These are phyloP conservation scores for Bicyclus anynana DNA, from an alignment of 1,140 invertebrate species.

Conservation along the genomic window DNA sequence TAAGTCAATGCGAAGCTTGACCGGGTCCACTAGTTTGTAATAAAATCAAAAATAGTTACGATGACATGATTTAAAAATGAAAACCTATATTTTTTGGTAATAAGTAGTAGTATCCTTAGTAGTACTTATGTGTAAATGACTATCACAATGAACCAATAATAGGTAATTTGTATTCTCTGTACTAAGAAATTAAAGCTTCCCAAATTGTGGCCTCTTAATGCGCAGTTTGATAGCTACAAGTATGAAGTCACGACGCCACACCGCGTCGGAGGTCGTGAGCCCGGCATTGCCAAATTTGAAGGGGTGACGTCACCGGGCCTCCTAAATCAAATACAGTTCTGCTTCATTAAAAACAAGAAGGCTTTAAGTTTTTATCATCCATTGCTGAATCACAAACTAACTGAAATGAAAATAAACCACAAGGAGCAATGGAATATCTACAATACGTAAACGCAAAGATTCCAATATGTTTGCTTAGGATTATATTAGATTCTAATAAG, in stretches of 20 bases:
- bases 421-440: neutral
- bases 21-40: too few species aligned
- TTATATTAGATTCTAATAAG: slow-evolving; percentile 33
- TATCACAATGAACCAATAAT: too few species aligned
- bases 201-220: slow-evolving; percentile 28
- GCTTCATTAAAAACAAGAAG: neutral
- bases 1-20: too few species aligned
- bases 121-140: too few species aligned
- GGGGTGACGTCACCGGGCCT: slow-evolving; percentile 46
- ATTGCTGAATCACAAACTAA: slow-evolving; percentile 12
- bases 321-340: slow-evolving; percentile 1
- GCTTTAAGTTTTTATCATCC: slow-evolving; percentile 5
- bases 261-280: slow-evolving; percentile 57
- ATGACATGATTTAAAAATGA: too few species aligned
- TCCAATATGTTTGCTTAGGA: neutral
- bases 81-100: too few species aligned
- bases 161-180: too few species aligned
- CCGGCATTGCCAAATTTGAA: slow-evolving; percentile 69
- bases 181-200: neutral
- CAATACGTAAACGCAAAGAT: neutral
- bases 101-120: too few species aligned
- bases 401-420: neutral
- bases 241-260: slow-evolving; percentile 43
- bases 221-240: slow-evolving; percentile 51
- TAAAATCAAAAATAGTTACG: too few species aligned